phyloP scores from a whole-genome alignment of 1,140 invertebrate species.

The Linepithema humile region DNA sequence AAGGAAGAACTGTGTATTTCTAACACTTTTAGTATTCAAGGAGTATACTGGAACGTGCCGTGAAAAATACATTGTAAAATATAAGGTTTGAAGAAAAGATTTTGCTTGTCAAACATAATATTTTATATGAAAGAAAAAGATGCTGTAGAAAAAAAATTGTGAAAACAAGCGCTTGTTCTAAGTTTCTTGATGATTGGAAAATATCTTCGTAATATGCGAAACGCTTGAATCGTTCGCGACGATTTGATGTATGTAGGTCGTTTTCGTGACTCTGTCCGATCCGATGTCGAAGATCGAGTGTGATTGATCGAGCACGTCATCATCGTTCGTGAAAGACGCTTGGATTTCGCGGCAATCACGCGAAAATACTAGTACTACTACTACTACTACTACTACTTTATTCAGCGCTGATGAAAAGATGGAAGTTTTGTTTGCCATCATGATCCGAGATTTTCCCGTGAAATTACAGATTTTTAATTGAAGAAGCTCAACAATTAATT shows the following conservation, averaged over 20 bases:
- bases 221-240: background rate
- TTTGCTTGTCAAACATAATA: too few relatives aligned
- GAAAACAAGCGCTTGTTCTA: too few relatives aligned
- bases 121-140: too few relatives aligned
- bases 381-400: too few relatives aligned
- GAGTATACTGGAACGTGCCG: too few relatives aligned
- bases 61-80: too few relatives aligned
- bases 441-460: background rate
- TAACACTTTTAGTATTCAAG: too few relatives aligned
- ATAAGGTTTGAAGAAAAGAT: too few relatives aligned
- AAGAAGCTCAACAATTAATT: background rate
- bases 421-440: background rate
- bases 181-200: too few relatives aligned
- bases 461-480: background rate
- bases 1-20: too few relatives aligned
- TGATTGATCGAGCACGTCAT: conserved; percentile 40
- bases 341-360: background rate
- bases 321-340: background rate
- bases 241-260: conserved; percentile 19
- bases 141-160: too few relatives aligned
- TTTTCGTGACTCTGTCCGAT: conserved; percentile 20
- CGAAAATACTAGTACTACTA: background rate
- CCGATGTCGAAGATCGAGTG: conserved; percentile 43
- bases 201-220: background rate
- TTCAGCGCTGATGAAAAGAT: background rate